Percentiles rank a stretch among this genome's conserved stretches.
Evolutionary conservation across 1,140 invertebrate species (phyloP).

Genomic region (Drosophila kurseongensis): DNA sequence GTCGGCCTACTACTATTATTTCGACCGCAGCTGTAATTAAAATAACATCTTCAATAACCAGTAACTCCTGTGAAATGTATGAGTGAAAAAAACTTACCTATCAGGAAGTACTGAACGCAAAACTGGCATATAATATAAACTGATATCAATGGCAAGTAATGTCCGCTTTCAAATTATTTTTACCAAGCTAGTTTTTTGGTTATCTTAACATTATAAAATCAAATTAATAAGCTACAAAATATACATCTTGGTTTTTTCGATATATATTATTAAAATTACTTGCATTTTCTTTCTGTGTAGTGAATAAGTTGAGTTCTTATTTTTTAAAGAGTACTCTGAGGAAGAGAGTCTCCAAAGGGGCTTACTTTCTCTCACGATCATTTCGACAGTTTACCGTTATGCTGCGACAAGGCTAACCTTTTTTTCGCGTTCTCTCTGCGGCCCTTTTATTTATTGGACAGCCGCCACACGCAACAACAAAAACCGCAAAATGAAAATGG

Average conservation of each 20-base stretch:
- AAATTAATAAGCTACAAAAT: too few relatives aligned
- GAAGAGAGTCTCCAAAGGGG: neutral
- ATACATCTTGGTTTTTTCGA: too few relatives aligned
- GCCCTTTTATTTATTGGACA: constrained; percentile 35
- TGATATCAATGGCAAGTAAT: too few relatives aligned
- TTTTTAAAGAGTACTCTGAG: neutral
- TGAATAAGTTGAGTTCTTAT: neutral
- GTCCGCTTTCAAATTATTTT: too few relatives aligned
- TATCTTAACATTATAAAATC: too few relatives aligned
- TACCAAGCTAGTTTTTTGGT: too few relatives aligned
- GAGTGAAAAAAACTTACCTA: neutral
- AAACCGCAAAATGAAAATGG: constrained; percentile 74
- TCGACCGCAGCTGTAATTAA: neutral
- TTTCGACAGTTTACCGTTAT: constrained; percentile 12
- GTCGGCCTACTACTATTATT: neutral
- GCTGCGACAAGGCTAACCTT: constrained; percentile 28
- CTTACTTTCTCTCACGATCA: constrained; percentile 13
- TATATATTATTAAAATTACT: neutral
- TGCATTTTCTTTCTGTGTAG: neutral
- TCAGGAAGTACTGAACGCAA: neutral
- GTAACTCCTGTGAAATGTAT: neutral
- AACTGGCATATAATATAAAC: too few relatives aligned
- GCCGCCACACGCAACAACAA: constrained; percentile 63
- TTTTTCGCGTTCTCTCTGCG: constrained; percentile 8
- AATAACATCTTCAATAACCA: neutral